Base-by-base conservation (phyloP, 2,888 invertebrate species). In the Omphaloscelis lunosa region DNA sequence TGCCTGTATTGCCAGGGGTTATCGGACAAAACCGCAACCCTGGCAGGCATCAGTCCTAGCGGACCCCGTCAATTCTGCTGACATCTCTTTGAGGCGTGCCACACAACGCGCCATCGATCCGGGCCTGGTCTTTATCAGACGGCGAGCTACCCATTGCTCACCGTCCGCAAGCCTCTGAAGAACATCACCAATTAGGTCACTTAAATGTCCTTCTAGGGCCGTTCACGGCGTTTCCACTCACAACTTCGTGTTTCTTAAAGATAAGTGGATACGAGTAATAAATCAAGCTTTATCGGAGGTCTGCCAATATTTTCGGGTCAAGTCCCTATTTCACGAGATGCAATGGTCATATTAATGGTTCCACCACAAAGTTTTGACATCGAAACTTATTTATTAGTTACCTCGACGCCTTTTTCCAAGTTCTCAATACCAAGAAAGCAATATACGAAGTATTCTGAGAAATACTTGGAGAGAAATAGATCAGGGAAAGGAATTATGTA, bases 321-420 rank as follows among this genome's bases (percentile, higher is more conserved):
- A 82, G 82, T 85, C 80, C 58, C 63, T 34, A 67, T 72, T 78
- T 20, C 4, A 3, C 17, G 45, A 39, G 41, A 80, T 72, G 58
- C 61, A 66, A 76, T 82, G 83, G 88, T 69, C 84, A 84, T 84
- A 80, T 79, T 73, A 77, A 53, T 63, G 65, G 76, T 23, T 77
- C 73, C 11, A 81, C 83, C 82, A 59, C 84, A 84, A 89, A 89
- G 72, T 89, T 89, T 79, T 80, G 86, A 86, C 87, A 84, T 79
- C 73, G 79, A 69, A 87, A 89, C 88, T 89, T 89, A 89, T 89
- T 88, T 89, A 89, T 89, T 88, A 89, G 88, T 80, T 89, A 88
- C 82, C 82, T 82, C 83, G 77, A 80, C 89, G 85, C 86, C 80
- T 81, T 82, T 84, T 84, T 65, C 65, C 67, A 56, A 82, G 80